Percentiles rank a stretch among this genome's conserved stretches.
phyloP scores from a whole-genome alignment of 2,888 invertebrate species.

The Galeopsomyia nigrocyanea region DNA sequence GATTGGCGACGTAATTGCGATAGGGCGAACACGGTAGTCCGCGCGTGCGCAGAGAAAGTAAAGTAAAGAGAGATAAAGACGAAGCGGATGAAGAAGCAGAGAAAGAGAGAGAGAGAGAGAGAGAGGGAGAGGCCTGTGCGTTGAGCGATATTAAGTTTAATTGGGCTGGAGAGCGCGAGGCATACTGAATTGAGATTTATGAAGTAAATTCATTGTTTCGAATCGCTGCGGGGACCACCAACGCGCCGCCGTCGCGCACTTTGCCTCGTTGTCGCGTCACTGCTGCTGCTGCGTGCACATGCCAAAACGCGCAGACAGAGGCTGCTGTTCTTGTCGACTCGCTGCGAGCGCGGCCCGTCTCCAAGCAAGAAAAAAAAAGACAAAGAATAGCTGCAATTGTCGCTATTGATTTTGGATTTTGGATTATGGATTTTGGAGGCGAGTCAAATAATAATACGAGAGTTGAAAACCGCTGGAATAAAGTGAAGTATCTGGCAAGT shows the following conservation, averaged over 20 bases:
- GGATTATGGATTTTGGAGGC: conserved; percentile 36
- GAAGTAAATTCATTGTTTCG: conserved; percentile 69
- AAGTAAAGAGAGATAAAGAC: neutral
- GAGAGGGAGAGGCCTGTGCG: neutral
- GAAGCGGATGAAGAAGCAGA: neutral
- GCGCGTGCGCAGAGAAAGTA: neutral
- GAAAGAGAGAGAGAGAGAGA: neutral
- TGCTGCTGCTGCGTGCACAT: conserved; percentile 23
- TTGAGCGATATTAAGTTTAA: conserved; percentile 63
- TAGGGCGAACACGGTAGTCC: neutral
- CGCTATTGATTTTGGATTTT: no score
- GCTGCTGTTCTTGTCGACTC: conserved; percentile 18
- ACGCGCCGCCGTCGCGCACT: conserved; percentile 54
- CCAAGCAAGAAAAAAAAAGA: no score
- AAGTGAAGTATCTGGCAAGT: no score
- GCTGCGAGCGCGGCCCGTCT: conserved; percentile 45
- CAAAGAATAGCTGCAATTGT: no score
- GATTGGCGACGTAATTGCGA: neutral
- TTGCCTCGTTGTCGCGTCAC: conserved; percentile 34
- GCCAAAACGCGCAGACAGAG: conserved; percentile 1
- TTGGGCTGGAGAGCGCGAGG: conserved; percentile 57
- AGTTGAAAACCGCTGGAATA: no score
- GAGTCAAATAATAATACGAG: no score
- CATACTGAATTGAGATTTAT: conserved; percentile 68
- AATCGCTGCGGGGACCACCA: conserved; percentile 63